Conservation (phyloP, 2,888 invertebrate species). For the Drosophila emarginata region DNA sequence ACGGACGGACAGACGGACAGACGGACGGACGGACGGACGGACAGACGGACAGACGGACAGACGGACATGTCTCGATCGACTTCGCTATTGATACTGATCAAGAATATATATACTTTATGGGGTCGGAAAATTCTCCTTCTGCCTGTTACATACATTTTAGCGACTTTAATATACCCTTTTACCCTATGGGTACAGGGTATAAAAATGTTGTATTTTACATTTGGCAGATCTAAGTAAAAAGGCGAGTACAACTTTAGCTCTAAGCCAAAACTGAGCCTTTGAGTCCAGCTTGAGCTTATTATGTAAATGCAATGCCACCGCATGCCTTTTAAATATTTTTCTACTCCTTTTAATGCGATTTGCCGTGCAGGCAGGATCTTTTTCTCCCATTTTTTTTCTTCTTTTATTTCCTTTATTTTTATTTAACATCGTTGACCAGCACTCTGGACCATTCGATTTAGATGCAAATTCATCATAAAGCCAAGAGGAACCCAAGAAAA, state of each 20-base stretch:
- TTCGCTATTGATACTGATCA: no score
- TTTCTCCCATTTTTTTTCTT: no score
- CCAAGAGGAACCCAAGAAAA: constrained; percentile 51
- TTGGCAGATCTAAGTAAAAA: constrained; percentile 2
- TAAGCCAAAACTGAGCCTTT: constrained; percentile 60
- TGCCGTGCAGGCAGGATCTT: constrained; percentile 1
- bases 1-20: no score
- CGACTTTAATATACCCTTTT: no score
- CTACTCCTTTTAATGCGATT: constrained; percentile 66
- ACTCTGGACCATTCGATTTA: constrained; percentile 78
- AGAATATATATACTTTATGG: no score
- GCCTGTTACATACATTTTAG: no score
- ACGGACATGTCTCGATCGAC: no score
- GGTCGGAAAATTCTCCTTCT: no score
- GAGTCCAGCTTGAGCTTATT: constrained; percentile 72
- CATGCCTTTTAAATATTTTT: constrained; percentile 44
- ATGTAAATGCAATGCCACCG: constrained; percentile 68
- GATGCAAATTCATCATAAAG: constrained; percentile 82
- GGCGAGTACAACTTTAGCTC: constrained; percentile 8
- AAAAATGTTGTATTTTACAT: constrained; percentile 10
- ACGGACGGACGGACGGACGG: no score
- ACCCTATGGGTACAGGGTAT: no score
- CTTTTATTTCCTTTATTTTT: not conserved
- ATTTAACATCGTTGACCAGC: not conserved
- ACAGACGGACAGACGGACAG: no score